Conservation (phyloP, 2,888 invertebrate species). For the Synanthedon tipuliformis region DNA sequence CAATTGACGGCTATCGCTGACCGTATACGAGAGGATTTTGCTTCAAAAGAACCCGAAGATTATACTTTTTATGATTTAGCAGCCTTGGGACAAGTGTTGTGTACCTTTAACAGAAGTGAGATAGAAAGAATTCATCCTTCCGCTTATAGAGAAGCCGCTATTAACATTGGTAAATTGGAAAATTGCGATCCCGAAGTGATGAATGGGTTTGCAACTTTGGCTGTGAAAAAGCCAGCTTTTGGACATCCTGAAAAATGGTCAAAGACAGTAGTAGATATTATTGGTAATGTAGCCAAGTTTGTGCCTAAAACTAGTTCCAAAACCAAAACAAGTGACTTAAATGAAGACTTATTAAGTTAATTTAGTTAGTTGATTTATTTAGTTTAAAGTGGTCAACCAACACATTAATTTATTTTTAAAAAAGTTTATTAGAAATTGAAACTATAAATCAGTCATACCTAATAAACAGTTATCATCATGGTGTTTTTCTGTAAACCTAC, state of each 20-base stretch:
- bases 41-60: constrained; percentile 64
- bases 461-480: too few relatives aligned
- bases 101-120: constrained; percentile 65
- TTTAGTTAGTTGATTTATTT: too few relatives aligned
- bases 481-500: too few relatives aligned
- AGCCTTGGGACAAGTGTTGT: constrained; percentile 66
- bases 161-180: constrained; percentile 50
- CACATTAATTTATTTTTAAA: too few relatives aligned
- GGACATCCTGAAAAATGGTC: constrained; percentile 51
- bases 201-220: constrained; percentile 54
- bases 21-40: constrained; percentile 62
- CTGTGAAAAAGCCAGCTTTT: constrained; percentile 49
- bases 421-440: too few relatives aligned
- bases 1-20: constrained; percentile 60
- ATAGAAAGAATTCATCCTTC: constrained; percentile 64
- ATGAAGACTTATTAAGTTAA: too few relatives aligned
- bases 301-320: constrained; percentile 14
- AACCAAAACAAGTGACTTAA: background rate
- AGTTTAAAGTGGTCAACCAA: too few relatives aligned
- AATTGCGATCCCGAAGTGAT: constrained; percentile 52
- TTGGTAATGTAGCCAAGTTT: constrained; percentile 54
- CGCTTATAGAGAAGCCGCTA: constrained; percentile 61
- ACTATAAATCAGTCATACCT: too few relatives aligned
- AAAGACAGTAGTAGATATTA: constrained; percentile 26
- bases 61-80: constrained; percentile 68